Conservation (phyloP, 2,797 vertebrate genomes). For the Astyanax mexicanus region DNA sequence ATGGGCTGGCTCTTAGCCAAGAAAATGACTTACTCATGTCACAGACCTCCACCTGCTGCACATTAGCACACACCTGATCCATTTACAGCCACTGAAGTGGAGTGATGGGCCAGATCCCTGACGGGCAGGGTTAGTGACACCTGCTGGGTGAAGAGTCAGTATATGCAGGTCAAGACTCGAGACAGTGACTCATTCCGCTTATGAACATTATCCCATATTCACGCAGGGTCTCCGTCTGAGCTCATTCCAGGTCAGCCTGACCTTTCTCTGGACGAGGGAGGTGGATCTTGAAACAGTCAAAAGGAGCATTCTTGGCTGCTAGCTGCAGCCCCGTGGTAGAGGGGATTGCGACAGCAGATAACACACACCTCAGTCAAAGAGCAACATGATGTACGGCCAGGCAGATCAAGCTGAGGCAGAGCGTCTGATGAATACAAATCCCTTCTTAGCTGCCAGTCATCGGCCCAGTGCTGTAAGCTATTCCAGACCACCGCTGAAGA, state of each 20-base stretch:
- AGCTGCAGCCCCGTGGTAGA: constrained; percentile 20
- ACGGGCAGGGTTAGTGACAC: not conserved
- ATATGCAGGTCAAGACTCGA: not conserved
- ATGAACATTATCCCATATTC: constrained; percentile 15
- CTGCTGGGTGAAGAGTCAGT: not conserved
- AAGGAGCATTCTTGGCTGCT: not conserved
- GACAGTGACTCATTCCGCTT: constrained; percentile 5
- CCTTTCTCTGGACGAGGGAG: not conserved
- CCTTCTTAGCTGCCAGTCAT: constrained; percentile 10
- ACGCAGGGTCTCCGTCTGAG: not conserved
- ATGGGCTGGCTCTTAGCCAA: not conserved
- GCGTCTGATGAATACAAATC: constrained; percentile 46
- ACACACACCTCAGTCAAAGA: constrained; percentile 30
- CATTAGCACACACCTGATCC: constrained; percentile 15
- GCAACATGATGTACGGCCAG: constrained; percentile 38
- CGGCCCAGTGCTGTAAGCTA: not conserved
- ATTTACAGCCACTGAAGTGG: not conserved
- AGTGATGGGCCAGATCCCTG: not conserved
- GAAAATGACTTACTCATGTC: constrained; percentile 3
- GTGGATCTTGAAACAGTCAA: not conserved
- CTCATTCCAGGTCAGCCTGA: constrained; percentile 13
- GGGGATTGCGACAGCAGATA: constrained; percentile 30
- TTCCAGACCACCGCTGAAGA: not conserved
- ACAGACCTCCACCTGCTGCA: constrained; percentile 10
- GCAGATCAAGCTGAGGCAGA: constrained; percentile 45